Evolutionary conservation across 2,888 invertebrate species (phyloP), one percentile per base, ranked within the genome.

Genomic region (Drosophila histrio): DNA sequence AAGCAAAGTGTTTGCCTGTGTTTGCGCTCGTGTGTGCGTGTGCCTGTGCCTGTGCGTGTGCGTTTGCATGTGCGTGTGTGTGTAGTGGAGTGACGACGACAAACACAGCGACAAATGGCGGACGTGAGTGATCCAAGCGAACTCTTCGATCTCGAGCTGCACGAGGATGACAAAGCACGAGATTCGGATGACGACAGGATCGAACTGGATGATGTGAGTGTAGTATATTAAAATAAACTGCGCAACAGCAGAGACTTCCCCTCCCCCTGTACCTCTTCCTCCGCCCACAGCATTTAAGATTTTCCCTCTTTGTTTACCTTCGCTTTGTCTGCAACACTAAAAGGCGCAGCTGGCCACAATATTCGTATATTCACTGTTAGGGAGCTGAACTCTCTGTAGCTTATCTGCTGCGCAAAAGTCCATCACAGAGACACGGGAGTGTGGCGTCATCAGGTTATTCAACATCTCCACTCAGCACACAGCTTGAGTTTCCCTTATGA

Each of bases 141-240:
- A 92, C 96, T 98, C 92, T 98, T 98, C 92, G 97, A 97, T 94
- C 95, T 98, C 92, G 98, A 98, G 93, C 94, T 98, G 90, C 95
- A 95, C 90, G 95, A 95, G 90, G 95, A 94, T 90, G 95, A 96
- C 91, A 95, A 96, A 91, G 96, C 96, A 89, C 93, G 93, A 56
- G 91, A 91, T 75, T 91, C 91, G 44, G 96, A 97, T 86, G 97
- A 98, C 91, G 98, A 98, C 93, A 95, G 95, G 91, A 96, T 97
- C 91, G 96, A 96, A 90, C 93, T 95, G 78, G 96, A 96, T 93
- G 96, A 96, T 95, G 97, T 97, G 94, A 94, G 92, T 73, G 92
- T 73, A 52, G 6, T 13, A 58, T 5, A 6, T 28, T 13, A 3
- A 22, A 30, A 28, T 11, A 36, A 77, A 83, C 66, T 87, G 61